Percentiles rank a stretch among this genome's conserved stretches.
phyloP scores from a whole-genome alignment of 2,113 vertebrate genomes.

The Triplophysa dalaica region DNA sequence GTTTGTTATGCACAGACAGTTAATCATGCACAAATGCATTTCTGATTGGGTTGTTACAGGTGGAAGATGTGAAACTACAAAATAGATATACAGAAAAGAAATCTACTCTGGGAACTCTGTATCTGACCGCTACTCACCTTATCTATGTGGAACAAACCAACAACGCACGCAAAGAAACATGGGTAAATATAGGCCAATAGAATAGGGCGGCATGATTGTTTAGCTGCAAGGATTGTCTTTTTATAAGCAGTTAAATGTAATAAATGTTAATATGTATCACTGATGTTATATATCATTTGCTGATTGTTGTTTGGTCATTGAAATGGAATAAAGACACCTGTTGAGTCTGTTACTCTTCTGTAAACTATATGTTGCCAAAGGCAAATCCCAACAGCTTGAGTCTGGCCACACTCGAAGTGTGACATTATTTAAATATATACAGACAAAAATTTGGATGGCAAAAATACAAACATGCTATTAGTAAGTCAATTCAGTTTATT shows the following conservation, averaged over 20 bases:
- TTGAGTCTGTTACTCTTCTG: too few relatives aligned
- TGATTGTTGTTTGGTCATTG: too few relatives aligned
- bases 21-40: background rate
- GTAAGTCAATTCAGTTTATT: too few relatives aligned
- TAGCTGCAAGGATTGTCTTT: background rate
- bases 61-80: slow-evolving; percentile 78
- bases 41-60: slow-evolving; percentile 60
- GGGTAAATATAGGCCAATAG: slow-evolving; percentile 65
- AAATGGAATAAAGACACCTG: too few relatives aligned
- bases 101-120: slow-evolving; percentile 73
- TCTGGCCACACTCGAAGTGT: too few relatives aligned
- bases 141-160: slow-evolving; percentile 78
- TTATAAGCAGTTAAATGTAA: background rate
- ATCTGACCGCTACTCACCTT: slow-evolving; percentile 81
- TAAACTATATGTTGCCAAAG: too few relatives aligned
- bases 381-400: too few relatives aligned
- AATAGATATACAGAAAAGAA: slow-evolving; percentile 73
- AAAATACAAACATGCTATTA: too few relatives aligned
- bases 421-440: too few relatives aligned
- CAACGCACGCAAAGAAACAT: slow-evolving; percentile 77
- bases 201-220: background rate
- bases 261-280: background rate
- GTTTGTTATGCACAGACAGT: background rate
- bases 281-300: too few relatives aligned
- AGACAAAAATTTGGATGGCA: too few relatives aligned